Percentiles rank a stretch among this genome's conserved stretches.
Evolutionary conservation across 2,113 vertebrate species (phyloP).

Genomic region (Cyprinus carpio): DNA sequence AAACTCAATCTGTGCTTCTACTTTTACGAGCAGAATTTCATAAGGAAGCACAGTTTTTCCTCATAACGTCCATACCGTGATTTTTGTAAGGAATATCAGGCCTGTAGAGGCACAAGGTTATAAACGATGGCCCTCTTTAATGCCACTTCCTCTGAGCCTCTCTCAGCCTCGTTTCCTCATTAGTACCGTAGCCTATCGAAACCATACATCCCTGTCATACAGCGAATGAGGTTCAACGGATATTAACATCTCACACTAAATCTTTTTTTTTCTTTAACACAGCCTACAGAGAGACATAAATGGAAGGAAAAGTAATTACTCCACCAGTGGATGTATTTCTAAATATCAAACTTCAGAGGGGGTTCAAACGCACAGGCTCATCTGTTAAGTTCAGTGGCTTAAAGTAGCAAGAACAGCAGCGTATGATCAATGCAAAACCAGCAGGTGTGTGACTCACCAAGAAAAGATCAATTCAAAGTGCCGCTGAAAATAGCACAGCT

Average conservation of each 20-base stretch:
- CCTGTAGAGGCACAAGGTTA: constrained; percentile 1
- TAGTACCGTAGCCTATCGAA: constrained; percentile 6
- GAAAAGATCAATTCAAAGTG: constrained; percentile 29
- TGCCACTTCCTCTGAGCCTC: not conserved
- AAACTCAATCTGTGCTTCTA: constrained; percentile 11
- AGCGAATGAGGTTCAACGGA: not conserved
- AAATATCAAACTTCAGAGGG: constrained; percentile 20
- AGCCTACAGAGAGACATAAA: constrained; percentile 26
- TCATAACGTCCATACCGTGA: not conserved
- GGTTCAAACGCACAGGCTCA: constrained; percentile 1
- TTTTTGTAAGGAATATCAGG: constrained; percentile 8
- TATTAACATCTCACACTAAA: constrained; percentile 16
- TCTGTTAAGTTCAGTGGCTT: constrained; percentile 29
- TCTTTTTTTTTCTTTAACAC: constrained; percentile 5
- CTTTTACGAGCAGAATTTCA: constrained; percentile 2
- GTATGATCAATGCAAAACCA: constrained; percentile 38
- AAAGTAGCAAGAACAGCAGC: constrained; percentile 16
- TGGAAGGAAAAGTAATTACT: constrained; percentile 27
- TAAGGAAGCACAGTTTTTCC: not conserved
- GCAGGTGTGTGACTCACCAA: constrained; percentile 30
- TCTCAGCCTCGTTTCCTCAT: constrained; percentile 6
- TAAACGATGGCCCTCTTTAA: constrained; percentile 16
- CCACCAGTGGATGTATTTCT: constrained; percentile 13
- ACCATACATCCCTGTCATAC: constrained; percentile 36
- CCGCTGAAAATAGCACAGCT: constrained; percentile 47